phyloP scores from a whole-genome alignment of 2,113 vertebrate species.

The Pteropus alecto region DNA sequence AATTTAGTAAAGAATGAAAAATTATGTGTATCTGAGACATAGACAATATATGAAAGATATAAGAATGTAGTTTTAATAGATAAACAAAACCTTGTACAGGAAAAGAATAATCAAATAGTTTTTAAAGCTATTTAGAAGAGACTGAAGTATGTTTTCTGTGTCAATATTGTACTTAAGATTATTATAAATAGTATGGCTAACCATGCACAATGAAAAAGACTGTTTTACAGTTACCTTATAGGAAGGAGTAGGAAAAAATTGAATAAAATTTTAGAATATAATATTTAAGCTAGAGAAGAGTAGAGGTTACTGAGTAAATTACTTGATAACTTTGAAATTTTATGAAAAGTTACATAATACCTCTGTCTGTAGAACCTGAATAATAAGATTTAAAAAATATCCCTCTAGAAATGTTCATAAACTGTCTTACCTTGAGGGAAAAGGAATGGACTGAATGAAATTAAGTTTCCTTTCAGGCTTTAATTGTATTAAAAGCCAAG shows the following conservation, averaged over 20 bases:
- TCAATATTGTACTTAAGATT: neutral
- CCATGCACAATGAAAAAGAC: neutral
- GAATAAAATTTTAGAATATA: neutral
- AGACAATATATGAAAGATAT: neutral
- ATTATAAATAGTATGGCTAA: neutral
- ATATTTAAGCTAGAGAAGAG: neutral
- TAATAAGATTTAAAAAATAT: neutral
- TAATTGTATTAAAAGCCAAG: slow-evolving; percentile 50
- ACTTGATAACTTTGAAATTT: neutral
- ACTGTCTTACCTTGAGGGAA: slow-evolving; percentile 10
- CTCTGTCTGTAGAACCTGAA: neutral
- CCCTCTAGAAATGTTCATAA: neutral
- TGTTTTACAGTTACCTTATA: neutral
- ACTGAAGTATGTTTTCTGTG: neutral
- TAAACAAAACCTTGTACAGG: neutral
- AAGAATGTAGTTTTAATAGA: neutral
- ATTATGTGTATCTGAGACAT: neutral
- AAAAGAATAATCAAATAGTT: neutral
- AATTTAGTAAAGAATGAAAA: neutral
- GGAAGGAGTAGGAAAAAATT: neutral
- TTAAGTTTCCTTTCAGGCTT: slow-evolving; percentile 36
- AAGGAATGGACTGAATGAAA: neutral
- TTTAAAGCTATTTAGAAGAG: neutral
- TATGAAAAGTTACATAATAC: neutral
- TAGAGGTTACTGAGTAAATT: neutral